phyloP scores from a whole-genome alignment of 1,140 invertebrate genomes.

The Sycophila sp. region DNA sequence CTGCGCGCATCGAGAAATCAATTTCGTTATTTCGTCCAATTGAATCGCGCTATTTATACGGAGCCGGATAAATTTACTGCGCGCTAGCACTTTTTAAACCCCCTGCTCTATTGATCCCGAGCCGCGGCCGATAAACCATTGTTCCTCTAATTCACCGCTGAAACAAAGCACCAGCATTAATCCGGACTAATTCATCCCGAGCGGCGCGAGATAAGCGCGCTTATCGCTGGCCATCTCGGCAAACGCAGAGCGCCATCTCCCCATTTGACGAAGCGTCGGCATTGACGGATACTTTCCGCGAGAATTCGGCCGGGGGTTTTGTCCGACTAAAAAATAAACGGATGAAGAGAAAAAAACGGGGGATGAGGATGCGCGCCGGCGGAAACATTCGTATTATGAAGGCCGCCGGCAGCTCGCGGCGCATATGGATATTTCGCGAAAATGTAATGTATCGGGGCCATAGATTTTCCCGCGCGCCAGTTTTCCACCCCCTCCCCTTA shows the following conservation, averaged over 20 bases:
- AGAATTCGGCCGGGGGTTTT: no score
- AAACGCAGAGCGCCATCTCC: no score
- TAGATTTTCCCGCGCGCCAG: constrained; percentile 18
- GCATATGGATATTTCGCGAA: constrained; percentile 36
- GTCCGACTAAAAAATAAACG: no score
- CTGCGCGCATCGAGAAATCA: no score
- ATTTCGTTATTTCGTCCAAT: no score
- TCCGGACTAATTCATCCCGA: not conserved
- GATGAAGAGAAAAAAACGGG: not conserved
- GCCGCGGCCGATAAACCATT: no score
- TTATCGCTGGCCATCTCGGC: no score
- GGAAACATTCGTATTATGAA: constrained; percentile 28
- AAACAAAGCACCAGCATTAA: not conserved
- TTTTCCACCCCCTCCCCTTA: not conserved
- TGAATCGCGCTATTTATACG: no score
- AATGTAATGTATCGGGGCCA: constrained; percentile 36
- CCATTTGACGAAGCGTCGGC: no score
- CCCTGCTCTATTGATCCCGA: no score
- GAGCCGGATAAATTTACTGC: no score
- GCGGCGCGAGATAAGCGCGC: not conserved
- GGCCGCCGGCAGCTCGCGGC: not conserved
- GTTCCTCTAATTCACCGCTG: not conserved
- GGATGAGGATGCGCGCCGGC: not conserved
- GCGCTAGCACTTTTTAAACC: no score
- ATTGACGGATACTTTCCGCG: constrained; percentile 23